Conservation (phyloP, 2,888 invertebrate genomes). For the Orthonevra nobilis region DNA sequence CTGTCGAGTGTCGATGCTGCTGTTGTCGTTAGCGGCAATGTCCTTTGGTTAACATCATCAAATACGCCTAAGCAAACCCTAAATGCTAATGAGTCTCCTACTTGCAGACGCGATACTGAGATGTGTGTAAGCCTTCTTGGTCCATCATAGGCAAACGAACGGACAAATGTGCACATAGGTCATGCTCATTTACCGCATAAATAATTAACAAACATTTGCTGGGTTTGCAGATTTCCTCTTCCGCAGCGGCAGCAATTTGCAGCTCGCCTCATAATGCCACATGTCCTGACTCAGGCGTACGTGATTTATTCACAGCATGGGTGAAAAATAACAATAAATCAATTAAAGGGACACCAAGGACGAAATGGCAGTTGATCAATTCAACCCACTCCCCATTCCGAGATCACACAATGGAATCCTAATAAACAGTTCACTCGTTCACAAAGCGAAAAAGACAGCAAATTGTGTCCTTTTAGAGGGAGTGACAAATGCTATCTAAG, state of each 20-base stretch:
- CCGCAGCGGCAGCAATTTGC: background rate
- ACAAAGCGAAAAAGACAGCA: slow-evolving; percentile 3
- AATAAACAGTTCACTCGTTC: slow-evolving; percentile 44
- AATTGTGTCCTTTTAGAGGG: slow-evolving; percentile 39
- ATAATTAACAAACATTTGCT: slow-evolving; percentile 59
- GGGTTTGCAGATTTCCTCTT: slow-evolving; percentile 36
- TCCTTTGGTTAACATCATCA: slow-evolving; percentile 41
- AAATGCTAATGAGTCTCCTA: slow-evolving; percentile 57
- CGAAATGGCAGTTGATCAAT: slow-evolving; percentile 8
- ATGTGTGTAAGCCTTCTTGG: slow-evolving; percentile 24
- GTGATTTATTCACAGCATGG: slow-evolving; percentile 24
- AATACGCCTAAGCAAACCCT: slow-evolving; percentile 22
- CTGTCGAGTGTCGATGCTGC: slow-evolving; percentile 30
- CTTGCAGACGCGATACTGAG: slow-evolving; percentile 30
- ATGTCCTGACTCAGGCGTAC: slow-evolving; percentile 44
- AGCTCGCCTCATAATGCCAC: too few species aligned
- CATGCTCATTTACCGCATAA: slow-evolving; percentile 58
- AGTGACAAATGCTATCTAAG: slow-evolving; percentile 57
- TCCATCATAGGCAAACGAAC: slow-evolving; percentile 5
- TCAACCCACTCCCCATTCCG: background rate
- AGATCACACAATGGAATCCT: slow-evolving; percentile 16
- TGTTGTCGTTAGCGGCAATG: background rate
- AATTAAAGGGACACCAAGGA: slow-evolving; percentile 35
- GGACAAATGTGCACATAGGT: slow-evolving; percentile 4
- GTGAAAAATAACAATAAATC: slow-evolving; percentile 55